Evolutionary conservation across 1,140 invertebrate genomes (phyloP).

Genomic region (Argopecten irradians): DNA sequence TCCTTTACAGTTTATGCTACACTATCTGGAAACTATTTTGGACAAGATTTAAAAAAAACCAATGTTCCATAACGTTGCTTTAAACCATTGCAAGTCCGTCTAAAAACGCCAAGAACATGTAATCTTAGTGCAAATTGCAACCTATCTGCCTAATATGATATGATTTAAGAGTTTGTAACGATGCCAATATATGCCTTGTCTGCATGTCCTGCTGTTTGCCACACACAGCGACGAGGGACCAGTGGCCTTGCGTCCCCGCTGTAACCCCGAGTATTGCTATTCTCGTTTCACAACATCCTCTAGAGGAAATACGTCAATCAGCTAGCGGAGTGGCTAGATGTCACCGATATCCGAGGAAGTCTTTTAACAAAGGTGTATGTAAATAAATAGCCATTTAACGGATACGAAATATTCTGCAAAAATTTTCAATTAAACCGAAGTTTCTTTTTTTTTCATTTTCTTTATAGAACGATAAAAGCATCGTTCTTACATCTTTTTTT

Average conservation of each 20-base stretch:
- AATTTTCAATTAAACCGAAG: no score
- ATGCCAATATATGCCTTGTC: background rate
- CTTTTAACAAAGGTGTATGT: no score
- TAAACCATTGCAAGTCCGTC: background rate
- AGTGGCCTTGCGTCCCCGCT: background rate
- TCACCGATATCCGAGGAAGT: no score
- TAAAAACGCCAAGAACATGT: background rate
- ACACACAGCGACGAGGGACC: background rate
- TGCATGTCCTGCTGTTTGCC: background rate
- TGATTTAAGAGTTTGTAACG: background rate
- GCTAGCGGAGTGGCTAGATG: no score
- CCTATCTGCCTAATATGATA: background rate
- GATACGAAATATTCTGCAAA: no score
- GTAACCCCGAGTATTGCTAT: background rate
- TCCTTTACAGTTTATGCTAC: no score
- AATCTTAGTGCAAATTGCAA: background rate
- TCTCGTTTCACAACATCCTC: background rate
- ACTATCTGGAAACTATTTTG: no score
- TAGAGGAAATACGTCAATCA: background rate
- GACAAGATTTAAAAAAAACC: no score
- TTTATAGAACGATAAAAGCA: no score
- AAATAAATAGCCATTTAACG: no score
- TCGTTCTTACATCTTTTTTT: no score
- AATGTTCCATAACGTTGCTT: background rate
- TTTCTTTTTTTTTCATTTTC: no score